Base-by-base conservation (phyloP, 2,888 invertebrate species). In the Ceratothoa steindachneri region DNA sequence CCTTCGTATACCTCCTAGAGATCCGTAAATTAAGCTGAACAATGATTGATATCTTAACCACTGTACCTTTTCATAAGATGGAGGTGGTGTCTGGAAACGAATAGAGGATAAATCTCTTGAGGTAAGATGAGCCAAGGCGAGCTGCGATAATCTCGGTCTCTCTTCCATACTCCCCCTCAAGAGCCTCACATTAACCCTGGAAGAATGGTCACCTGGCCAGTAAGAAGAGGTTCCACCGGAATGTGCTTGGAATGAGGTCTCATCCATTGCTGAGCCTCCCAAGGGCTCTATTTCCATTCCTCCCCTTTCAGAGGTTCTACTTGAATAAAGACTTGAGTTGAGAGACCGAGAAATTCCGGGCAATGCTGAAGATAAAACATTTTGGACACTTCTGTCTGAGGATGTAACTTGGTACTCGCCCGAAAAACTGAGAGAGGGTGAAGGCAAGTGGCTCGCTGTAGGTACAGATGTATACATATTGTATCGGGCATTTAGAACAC, bases 21-120 rank as follows among this genome's bases (percentile, higher is more conserved):
- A n/a, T n/a, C n/a, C n/a, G n/a, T n/a, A n/a, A n/a, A n/a, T n/a
- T n/a, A n/a, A n/a, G n/a, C n/a, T n/a, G n/a, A n/a, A n/a, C n/a
- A n/a, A n/a, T n/a, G n/a, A n/a, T n/a, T n/a, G n/a, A n/a, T n/a
- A n/a, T n/a, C n/a, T n/a, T n/a, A n/a, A n/a, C n/a, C n/a, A n/a
- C n/a, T n/a, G n/a, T 41, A 71, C 71, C 66, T 71, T 64, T 30
- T 71, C 71, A 27, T 71, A 71, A 24, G 71, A 41, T 0, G 71
- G 71, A 4, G 71, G 71, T 28, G 71, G 71, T 12, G 66, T 65
- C 27, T 71, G 66, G 22, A 71, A 51, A 3, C 31, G 71, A 27
- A 60, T 60, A 12, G 60, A 60, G 2, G 60, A 24, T 60, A 60
- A 60, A 24, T 60, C 60, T 24, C 60, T 15, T 12, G 60, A 60